Evolutionary conservation across 2,888 invertebrate species (phyloP), one percentile per base, ranked within the genome.

Genomic region (Asteroscopus sphinx): DNA sequence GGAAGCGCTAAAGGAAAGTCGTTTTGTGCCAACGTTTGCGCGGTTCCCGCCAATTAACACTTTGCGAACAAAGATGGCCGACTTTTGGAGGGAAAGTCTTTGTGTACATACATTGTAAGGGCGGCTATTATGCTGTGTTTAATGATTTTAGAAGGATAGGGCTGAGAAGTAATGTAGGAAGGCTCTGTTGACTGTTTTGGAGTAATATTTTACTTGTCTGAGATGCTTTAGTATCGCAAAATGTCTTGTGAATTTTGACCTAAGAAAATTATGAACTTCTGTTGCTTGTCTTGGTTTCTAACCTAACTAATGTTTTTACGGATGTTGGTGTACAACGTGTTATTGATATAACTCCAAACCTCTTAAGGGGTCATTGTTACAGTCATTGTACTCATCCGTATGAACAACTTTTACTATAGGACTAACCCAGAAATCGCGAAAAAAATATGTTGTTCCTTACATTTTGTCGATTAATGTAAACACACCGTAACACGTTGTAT

Each of bases 1-100:
- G 76, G 76, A 79, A 81, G 73, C 64, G 75, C 66, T 68, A 73
- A 76, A 73, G 80, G 75, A 79, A 80, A 80, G 77, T 77, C 74
- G 70, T 77, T 80, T 81, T 75, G 82, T 83, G 79, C 83, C 72
- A 78, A 79, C 79, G 76, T 81, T 76, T 71, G 74, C 78, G 76
- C 80, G 81, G 81, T 86, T 85, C 87, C 87, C 87, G 84, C 83
- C 91, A 93, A 92, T 93, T 93, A 93, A 83, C 94, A 90, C 85
- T 79, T 87, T 81, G 76, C 81, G 80, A 82, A 91, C 91, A 91
- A 93, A 92, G 88, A 88, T 83, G 84, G 83, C 71, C 81, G 76
- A 67, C 80, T 79, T 83, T 81, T 76, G 83, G 83, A 86, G 82
- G 82, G 83, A 86, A 82, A 74, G 61, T 79, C 79, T 87, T 86